Conservation (phyloP, 53 echinoderm and acorn worm genomes). For the Henricia sp. region DNA sequence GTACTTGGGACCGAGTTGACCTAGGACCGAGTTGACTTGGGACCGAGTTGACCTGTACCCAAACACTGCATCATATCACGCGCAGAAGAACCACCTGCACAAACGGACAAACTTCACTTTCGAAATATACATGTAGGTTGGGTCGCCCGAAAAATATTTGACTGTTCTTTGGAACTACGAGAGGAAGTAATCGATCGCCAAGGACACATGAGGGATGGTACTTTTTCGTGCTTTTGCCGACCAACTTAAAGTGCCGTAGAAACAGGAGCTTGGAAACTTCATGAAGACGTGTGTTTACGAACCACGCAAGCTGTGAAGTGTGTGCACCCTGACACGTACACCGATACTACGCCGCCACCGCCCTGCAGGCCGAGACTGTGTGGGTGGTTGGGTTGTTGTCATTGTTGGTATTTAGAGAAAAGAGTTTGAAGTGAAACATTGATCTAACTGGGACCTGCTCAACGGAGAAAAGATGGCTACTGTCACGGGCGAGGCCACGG, state of each 20-base stretch:
- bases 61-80: too few species aligned
- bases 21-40: too few species aligned
- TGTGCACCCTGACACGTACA: not conserved
- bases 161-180: slow-evolving; percentile 32
- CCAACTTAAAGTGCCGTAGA: slow-evolving; percentile 25
- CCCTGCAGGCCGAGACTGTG: not conserved
- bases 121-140: too few species aligned
- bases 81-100: slow-evolving; percentile 7
- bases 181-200: slow-evolving; percentile 47
- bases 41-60: too few species aligned
- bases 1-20: too few species aligned
- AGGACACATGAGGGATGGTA: too few species aligned
- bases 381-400: not conserved
- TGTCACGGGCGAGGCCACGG: slow-evolving; percentile 29
- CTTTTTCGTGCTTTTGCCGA: not conserved
- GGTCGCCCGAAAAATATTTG: too few species aligned
- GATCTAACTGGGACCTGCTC: too few species aligned
- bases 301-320: not conserved
- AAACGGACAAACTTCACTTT: not conserved
- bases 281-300: slow-evolving; percentile 37
- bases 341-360: not conserved
- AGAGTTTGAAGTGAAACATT: too few species aligned
- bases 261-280: slow-evolving; percentile 22
- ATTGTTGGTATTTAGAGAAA: too few species aligned
- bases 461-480: slow-evolving; percentile 59